Percentiles rank a stretch among this genome's conserved stretches.
These are phyloP conservation scores for Tragelaphus strepsiceros DNA, from an alignment of 2,113 vertebrate species.

Conservation along the genomic window DNA sequence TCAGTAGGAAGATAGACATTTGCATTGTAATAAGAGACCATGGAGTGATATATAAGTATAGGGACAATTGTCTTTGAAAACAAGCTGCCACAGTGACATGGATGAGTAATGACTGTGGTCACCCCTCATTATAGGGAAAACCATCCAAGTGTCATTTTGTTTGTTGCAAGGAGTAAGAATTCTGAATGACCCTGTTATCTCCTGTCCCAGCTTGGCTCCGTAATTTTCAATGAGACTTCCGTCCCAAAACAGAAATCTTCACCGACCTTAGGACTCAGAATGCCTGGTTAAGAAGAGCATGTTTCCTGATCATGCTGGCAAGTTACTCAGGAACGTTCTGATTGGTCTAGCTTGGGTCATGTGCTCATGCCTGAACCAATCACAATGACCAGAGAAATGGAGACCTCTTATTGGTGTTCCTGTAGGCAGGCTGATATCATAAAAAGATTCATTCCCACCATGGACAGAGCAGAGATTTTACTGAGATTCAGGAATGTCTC, in stretches of 20 bases:
- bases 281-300: background rate
- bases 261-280: background rate
- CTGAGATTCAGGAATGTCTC: background rate
- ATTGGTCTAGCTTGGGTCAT: background rate
- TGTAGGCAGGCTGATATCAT: background rate
- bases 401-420: background rate
- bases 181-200: background rate
- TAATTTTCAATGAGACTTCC: background rate
- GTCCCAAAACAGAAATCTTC: background rate
- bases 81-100: background rate
- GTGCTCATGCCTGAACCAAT: background rate
- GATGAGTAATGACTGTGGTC: background rate
- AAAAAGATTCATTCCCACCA: background rate
- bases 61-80: background rate
- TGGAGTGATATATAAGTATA: fast-evolving
- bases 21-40: background rate
- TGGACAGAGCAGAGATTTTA: background rate
- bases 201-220: background rate
- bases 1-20: background rate
- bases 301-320: background rate
- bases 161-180: background rate
- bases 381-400: background rate
- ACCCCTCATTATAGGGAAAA: background rate
- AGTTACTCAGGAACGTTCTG: background rate
- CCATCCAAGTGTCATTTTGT: background rate